A percentile compares a stretch with the other conserved stretches of the same genome.
Evolutionary conservation across 2,113 vertebrate species (phyloP).

Genomic region (Pseudopipra pipra): DNA sequence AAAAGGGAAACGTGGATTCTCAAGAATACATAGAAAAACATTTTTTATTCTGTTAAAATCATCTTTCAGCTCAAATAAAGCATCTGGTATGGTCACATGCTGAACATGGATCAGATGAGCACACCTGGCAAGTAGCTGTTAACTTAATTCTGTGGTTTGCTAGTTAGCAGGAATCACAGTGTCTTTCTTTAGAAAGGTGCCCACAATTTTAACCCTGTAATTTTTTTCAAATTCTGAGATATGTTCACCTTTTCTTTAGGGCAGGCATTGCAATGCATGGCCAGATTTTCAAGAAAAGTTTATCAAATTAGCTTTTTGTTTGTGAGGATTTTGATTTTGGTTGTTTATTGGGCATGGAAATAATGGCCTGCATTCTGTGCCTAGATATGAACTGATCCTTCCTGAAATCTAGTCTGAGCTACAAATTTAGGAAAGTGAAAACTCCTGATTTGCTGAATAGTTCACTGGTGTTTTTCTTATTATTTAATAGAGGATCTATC

Average conservation of each 20-base stretch:
- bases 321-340: neutral
- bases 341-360: neutral
- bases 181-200: neutral
- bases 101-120: neutral
- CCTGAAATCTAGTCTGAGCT: neutral
- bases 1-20: neutral
- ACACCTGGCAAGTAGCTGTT: neutral
- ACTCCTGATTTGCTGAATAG: neutral
- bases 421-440: neutral
- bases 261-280: neutral
- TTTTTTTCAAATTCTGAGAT: neutral
- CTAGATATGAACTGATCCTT: neutral
- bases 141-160: neutral
- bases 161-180: neutral
- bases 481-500: neutral
- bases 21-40: neutral
- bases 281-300: neutral
- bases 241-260: neutral
- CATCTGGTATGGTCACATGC: neutral
- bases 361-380: neutral
- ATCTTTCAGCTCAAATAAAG: neutral
- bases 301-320: neutral
- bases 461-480: neutral
- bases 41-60: neutral
- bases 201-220: neutral